Evolutionary conservation across 2,797 vertebrate species (phyloP), one percentile per base, ranked within the genome.

Genomic region (Eremophila alpestris): DNA sequence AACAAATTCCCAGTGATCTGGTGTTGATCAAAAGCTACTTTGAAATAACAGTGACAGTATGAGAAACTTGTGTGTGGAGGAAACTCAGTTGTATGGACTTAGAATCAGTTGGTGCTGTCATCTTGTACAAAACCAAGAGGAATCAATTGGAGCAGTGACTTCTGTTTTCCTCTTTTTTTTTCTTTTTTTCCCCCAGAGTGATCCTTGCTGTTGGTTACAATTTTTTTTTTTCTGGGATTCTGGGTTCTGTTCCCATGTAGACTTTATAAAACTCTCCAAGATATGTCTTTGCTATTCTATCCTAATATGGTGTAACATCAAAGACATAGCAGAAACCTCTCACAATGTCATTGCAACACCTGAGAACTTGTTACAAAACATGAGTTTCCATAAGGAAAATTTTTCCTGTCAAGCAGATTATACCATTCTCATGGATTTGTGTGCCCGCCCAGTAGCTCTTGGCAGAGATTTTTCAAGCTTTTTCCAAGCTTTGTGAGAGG

Each of bases 181-280:
- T 23, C 10, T 41, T 15, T 4, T 16, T 7, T 18, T 5, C 7
- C 5, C 4, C 9, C 4, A 5, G 14, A 10, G 11, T 54, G 7
- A n/a, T 81, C 7, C 16, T 38, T 73, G 5, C 58, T 83, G 4
- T n/a, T 77, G 60, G 5, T 73, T 56, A 52, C 1, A 1, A 5
- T 51, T 54, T 63, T 75, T 69, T 38, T 38, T 38, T 38, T 79
- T 30, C 22, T 34, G 27, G 11, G 13, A 14, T 56, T 38, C 26
- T 62, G 36, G 19, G 18, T 15, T 51, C 26, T 64, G 16, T 56
- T 89, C 32, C 23, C 26, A 18, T 59, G 13, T n/a, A 10, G 13
- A 78, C 20, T 91, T 89, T 5, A n/a, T 68, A 75, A 89, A 89
- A 60, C 38, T 56, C 43, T 65, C 5, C 6, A 46, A 92, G 36